Evolutionary conservation across 2,113 vertebrate species (phyloP).

Genomic region (Percopsis transmontana): DNA sequence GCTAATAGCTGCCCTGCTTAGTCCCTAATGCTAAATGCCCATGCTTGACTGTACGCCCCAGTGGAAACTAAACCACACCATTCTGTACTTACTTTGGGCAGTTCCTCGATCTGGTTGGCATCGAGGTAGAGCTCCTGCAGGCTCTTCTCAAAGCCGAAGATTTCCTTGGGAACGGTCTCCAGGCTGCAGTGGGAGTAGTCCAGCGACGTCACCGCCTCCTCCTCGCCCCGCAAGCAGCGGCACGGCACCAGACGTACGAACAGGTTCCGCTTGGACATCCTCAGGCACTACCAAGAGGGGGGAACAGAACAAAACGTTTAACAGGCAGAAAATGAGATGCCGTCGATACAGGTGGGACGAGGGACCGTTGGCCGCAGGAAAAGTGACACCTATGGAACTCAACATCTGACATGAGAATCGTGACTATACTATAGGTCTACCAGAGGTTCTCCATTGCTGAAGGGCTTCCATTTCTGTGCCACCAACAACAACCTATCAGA

Average conservation of each 20-base stretch:
- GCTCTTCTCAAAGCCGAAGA: conserved; percentile 97
- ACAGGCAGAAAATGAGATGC: neutral
- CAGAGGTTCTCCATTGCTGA: conserved; percentile 10
- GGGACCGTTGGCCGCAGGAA: too few species aligned
- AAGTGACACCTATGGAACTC: too few species aligned
- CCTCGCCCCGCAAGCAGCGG: conserved; percentile 95
- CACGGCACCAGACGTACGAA: conserved; percentile 97
- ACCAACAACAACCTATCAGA: conserved; percentile 1
- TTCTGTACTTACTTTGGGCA: conserved; percentile 88
- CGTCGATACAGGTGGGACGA: neutral
- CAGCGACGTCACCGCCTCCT: conserved; percentile 93
- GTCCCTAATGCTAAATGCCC: too few species aligned
- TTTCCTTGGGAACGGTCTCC: conserved; percentile 98
- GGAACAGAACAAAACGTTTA: neutral
- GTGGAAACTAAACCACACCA: conserved; percentile 4
- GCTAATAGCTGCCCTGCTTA: too few species aligned
- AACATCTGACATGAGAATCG: too few species aligned
- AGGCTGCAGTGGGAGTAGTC: conserved; percentile 99
- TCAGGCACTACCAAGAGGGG: conserved; percentile 80
- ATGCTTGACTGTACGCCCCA: too few species aligned
- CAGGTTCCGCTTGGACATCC: conserved; percentile 96
- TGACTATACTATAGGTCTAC: too few species aligned
- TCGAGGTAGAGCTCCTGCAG: conserved; percentile 98
- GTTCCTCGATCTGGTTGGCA: conserved; percentile 99
- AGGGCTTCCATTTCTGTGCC: conserved; percentile 14